Evolutionary conservation across 1,140 invertebrate genomes (phyloP).

Genomic region (Lasioglossum baleicum): DNA sequence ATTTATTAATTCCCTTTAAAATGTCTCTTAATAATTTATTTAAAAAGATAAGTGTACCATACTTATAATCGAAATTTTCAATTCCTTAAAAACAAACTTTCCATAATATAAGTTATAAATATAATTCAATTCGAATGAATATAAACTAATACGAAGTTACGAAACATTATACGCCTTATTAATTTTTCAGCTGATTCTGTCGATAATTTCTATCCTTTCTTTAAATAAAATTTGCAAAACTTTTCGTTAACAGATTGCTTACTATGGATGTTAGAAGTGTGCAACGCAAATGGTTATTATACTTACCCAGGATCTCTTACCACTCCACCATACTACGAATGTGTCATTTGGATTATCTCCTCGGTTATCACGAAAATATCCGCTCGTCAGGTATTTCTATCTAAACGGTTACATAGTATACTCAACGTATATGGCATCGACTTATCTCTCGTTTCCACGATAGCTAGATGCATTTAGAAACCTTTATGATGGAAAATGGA

Average conservation of each 20-base stretch:
- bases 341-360: slow-evolving; percentile 88
- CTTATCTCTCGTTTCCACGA: slow-evolving; percentile 15
- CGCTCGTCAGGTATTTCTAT: slow-evolving; percentile 84
- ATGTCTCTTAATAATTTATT: too few species aligned
- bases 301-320: slow-evolving; percentile 87
- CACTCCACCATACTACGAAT: slow-evolving; percentile 85
- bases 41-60: too few species aligned
- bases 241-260: slow-evolving; percentile 57
- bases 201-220: neutral
- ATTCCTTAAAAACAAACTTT: too few species aligned
- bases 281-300: slow-evolving; percentile 76
- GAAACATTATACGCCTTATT: too few species aligned
- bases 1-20: too few species aligned
- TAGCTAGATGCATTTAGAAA: slow-evolving; percentile 59
- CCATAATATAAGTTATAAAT: too few species aligned
- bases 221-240: neutral
- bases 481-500: slow-evolving; percentile 39
- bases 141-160: too few species aligned
- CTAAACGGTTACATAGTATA: slow-evolving; percentile 19
- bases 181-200: too few species aligned
- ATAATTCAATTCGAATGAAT: too few species aligned
- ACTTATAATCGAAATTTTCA: too few species aligned
- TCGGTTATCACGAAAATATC: slow-evolving; percentile 86
- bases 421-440: too few species aligned
- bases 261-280: slow-evolving; percentile 57